Base-by-base conservation (phyloP, 2,113 vertebrate species). In the Cranoglanis bouderius region DNA sequence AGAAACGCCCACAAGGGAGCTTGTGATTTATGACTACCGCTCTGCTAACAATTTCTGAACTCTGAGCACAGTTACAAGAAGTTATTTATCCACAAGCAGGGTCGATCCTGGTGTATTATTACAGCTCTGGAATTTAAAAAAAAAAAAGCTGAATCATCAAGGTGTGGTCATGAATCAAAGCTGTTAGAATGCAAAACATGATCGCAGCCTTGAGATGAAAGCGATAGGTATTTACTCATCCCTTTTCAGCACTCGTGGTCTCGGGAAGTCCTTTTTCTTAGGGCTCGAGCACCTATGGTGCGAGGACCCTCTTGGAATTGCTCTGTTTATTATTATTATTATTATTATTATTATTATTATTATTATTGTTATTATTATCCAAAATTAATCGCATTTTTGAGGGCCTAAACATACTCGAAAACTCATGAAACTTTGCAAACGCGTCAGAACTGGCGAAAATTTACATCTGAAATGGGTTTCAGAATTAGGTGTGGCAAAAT, bases 1-100 rank as follows among this genome's bases (percentile, higher is more conserved):
- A 92, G 91, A 93, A 92, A 91, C 80, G 29, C 87, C 35, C 81
- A 65, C 65, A 57, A 0, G 65, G 87, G 77, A 80, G 87, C 90
- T 93, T 78, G 93, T 95, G 94, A 96, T 95, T 95, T 92, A 94
- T 93, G 91, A 91, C 91, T 91, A 95, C 88, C 91, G 90, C 90
- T 90, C 91, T 85, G 92, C 93, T 93, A 94, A 95, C 93, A 94
- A 94, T 94, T 93, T 94, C 93, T 93, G 89, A 85, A 90, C 91
- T 93, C 89, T 87, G 89, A 92, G 91, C 63, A 85, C 80, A 90
- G 83, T 91, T 92, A 93, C 93, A 95, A 92, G 72, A 92, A 94
- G 91, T 91, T 91, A 90, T 93, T 92, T 93, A 94, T 94, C 92
- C 75, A 88, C 82, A 81, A 70, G 32, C 46, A 88, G 40, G 61